Base-by-base conservation (phyloP, 1,140 invertebrate species). In the Oedothorax gibbosus region DNA sequence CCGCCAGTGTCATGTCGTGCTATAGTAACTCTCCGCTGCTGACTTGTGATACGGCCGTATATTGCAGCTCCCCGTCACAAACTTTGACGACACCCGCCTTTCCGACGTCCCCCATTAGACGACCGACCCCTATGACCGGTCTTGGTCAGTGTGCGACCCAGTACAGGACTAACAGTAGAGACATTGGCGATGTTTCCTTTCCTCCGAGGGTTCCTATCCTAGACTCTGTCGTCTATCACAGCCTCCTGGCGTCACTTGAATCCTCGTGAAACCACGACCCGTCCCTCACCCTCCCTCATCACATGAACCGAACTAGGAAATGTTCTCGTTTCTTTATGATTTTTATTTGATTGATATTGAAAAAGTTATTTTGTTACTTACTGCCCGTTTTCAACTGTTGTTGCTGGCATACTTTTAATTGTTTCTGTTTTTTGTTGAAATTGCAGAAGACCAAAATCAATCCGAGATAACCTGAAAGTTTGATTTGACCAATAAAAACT, bases 201-300 rank as follows among this genome's bases (percentile, higher is more conserved):
- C 68, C 79, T 12, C 86, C 73, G 10, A 69, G 81, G 35, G 82
- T 86, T 18, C 78, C 86, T 49, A 76, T 86, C 51, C 60, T 87
- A 54, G 87, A 87, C 71, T 85, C 82, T 14, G 87, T 87, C 65
- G 87, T 87, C 66, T 87, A 87, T 80, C 87, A 87, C 77, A 87
- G 87, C 75, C 75, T 87, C 12, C 56, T 87, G 73, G 87, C 87
- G n/a, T 86, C 87, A 50, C 54, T 87, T 50, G 86, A 87, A 66
- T 79, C 86, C 20, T 87, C 73, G 18, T 85, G 82, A 85, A 71
- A 85, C 73, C 69, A 69, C 83, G 50, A 62, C 78, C 86, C 77
- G 75, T 76, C 64, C 75, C 21, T 20, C 53, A n/a, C 72, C 64
- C 14, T 50, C 14, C 15, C 51, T 49, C 15, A 56, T 57, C 75